Base-by-base conservation (phyloP, 2,888 invertebrate genomes). In the Tachina lurida region DNA sequence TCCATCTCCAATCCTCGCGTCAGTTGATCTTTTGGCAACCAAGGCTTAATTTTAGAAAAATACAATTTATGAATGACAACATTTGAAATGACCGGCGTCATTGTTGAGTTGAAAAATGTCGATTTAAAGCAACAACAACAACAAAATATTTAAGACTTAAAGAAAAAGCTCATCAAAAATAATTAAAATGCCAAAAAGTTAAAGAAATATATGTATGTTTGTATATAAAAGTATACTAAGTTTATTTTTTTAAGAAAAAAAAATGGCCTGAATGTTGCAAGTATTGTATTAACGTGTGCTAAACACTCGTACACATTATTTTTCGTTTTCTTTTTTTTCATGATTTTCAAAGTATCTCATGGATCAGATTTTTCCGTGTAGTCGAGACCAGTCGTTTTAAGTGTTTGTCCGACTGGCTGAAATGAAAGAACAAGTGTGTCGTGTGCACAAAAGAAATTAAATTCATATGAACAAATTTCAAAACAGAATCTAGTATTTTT, bases 111-210 rank as follows among this genome's bases (percentile, higher is more conserved):
- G 31, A 45, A 68, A 62, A 68, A 52, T 62, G 45, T 70, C 52
- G 54, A 71, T 76, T 54, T n/a, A 13, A 22, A 47, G n/a, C 19
- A 15, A 17, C 47, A 60, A 22, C 47, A 70, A 49, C 22, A 17
- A 13, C 12, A 58, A 47, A 12, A 3, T n/a, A 43, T 22, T 12
- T 39, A 10, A 60, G 22, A 12, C 45, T 15, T 19, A 41, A 60
- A 60, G 49, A 43, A 49, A 67, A 75, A 45, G 22, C 52, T 41
- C 74, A 71, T 75, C 52, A 65, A 70, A 71, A 75, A 75, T 79
- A 83, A 82, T 86, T 86, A 79, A 78, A 85, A 85, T 79, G 63
- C 70, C 78, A 31, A 82, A 83, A 76, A 77, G n/a, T 41, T 43
- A 62, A 63, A 73, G 3, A 63, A 58, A 75, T 31, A 31, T 7